These are phyloP conservation scores for Lasiurus cinereus DNA, from an alignment of 2,113 vertebrate genomes.

Conservation along the genomic window DNA sequence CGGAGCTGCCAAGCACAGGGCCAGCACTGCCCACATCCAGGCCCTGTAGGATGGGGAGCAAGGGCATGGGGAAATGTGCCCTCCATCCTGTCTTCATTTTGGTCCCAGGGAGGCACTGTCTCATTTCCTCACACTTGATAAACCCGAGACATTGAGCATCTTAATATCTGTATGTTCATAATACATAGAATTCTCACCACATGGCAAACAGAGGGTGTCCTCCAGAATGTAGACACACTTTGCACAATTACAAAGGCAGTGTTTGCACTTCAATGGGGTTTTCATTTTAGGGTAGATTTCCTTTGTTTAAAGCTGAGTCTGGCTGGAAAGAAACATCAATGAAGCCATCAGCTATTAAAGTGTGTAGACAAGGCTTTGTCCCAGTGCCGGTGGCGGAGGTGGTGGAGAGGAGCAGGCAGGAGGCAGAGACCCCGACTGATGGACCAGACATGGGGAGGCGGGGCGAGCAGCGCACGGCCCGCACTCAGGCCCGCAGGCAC, in stretches of 20 bases:
- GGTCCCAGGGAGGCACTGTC: background rate
- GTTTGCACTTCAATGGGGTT: too few relatives aligned
- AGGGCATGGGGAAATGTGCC: background rate
- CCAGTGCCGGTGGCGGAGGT: constrained; percentile 75
- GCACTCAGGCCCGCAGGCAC: constrained; percentile 61
- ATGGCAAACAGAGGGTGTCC: background rate
- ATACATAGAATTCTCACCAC: background rate
- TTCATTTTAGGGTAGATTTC: too few relatives aligned
- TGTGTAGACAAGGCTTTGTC: constrained; percentile 72
- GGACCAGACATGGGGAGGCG: constrained; percentile 3
- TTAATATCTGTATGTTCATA: background rate
- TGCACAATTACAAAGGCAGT: too few relatives aligned
- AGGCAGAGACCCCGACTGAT: background rate
- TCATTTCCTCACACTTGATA: background rate
- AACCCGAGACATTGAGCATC: background rate
- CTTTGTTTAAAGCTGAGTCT: too few relatives aligned
- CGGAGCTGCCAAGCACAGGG: too few relatives aligned
- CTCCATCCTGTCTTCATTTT: background rate
- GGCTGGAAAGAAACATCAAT: too few relatives aligned
- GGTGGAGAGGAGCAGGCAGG: constrained; percentile 36
- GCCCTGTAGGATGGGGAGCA: background rate
- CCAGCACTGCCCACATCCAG: background rate
- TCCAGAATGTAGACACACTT: too few relatives aligned
- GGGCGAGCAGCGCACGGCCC: constrained; percentile 60
- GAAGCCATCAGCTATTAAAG: too few relatives aligned